Evolutionary conservation across 2,888 invertebrate genomes (phyloP), one percentile per base, ranked within the genome.

Genomic region (Drosophila vallismaia): DNA sequence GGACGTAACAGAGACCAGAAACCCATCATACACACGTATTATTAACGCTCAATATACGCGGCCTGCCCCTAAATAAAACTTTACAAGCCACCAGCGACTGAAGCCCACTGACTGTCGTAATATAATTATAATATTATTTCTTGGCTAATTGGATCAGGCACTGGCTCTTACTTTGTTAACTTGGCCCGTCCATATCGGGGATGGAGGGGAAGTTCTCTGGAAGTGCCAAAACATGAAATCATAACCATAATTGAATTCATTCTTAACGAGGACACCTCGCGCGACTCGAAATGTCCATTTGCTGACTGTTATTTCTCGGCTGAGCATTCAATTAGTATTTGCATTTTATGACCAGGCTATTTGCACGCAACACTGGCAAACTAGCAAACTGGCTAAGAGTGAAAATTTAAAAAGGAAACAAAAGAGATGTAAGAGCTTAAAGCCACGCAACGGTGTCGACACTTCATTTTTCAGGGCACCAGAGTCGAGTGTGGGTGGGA

Each of bases 181-280:
- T 44, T 44, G 5, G 42, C 7, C 31, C 46, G 38, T 2, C 28
- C 28, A 28, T 5, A 28, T 28, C 6, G 48, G 52, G 14, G 26
- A 9, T 36, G 42, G 38, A n/a, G 24, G 45, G 44, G 12, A 26
- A 14, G 36, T 9, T n/a, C 33, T 48, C 29, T 29, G 44, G 44
- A 81, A 77, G 74, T 77, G 85, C 82, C 85, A 73, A 84, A 83
- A 86, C 83, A 83, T 79, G 81, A 81, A 79, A 72, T 83, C 78
- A 86, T 83, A 62, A 46, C 45, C 31, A 26, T 64, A 80, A 79
- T 75, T 69, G 79, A 77, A 81, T 81, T 80, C 66, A 67, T 59
- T 80, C 78, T 74, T 73, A 78, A 76, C 76, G 59, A 78, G 78
- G 68, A 52, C 67, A 45, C 42, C 45, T 53, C 24, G 24, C 14